A percentile compares a stretch with the other conserved stretches of the same genome.
Evolutionary conservation across 30 jellyfish, hydroid and myxozoan species (phyloP).

Genomic region (Aurelia coerulea): DNA sequence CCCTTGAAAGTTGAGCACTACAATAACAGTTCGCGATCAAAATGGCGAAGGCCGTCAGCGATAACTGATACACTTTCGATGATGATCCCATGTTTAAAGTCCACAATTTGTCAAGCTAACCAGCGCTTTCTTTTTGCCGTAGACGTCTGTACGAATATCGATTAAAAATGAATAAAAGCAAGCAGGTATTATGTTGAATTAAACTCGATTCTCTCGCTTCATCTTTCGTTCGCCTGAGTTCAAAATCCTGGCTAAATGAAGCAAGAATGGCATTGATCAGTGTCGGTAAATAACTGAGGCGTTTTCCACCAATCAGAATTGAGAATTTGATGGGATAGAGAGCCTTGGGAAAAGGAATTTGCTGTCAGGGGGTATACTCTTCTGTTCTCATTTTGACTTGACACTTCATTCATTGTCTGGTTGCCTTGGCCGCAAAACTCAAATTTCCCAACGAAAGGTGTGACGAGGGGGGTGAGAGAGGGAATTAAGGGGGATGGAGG

Average conservation of each 20-base stretch:
- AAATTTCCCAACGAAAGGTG: too few species aligned
- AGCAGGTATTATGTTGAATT: background rate
- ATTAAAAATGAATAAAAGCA: background rate
- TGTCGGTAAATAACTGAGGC: constrained; percentile 56
- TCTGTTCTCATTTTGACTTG: background rate
- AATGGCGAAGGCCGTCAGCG: constrained; percentile 74
- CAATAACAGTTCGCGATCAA: constrained; percentile 62
- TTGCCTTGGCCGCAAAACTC: too few species aligned
- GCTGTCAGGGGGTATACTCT: constrained; percentile 29
- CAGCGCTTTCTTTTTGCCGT: too few species aligned
- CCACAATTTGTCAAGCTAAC: too few species aligned
- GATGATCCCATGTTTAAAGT: constrained; percentile 7
- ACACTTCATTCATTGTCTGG: too few species aligned
- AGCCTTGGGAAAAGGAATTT: too few species aligned
- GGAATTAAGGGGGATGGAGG: too few species aligned
- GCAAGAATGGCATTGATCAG: constrained; percentile 23
- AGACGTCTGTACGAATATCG: too few species aligned
- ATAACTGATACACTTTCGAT: constrained; percentile 16
- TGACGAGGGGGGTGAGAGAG: too few species aligned
- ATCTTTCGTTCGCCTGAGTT: constrained; percentile 32
- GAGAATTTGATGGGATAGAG: constrained; percentile 36
- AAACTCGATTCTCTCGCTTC: constrained; percentile 27
- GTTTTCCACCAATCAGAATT: constrained; percentile 51
- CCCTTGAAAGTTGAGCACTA: constrained; percentile 26
- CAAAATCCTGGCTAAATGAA: constrained; percentile 21